phyloP scores from a whole-genome alignment of 2,797 vertebrate species.

The Aldrovandia affinis region DNA sequence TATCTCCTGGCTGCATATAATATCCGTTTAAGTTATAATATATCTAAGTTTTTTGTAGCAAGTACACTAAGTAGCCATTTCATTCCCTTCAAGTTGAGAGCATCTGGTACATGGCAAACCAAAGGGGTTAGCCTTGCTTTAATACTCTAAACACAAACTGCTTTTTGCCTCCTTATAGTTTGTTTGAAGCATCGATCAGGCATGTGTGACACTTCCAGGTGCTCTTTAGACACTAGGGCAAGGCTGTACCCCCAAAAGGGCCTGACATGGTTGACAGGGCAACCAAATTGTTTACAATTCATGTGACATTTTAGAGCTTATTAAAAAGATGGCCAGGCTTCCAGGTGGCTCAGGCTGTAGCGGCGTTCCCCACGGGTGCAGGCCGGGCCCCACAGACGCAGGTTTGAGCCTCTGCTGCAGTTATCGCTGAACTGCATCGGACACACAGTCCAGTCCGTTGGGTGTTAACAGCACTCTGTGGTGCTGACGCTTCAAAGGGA shows the following conservation, averaged over 20 bases:
- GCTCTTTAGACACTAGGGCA: not conserved
- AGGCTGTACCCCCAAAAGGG: not conserved
- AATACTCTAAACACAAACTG: not conserved
- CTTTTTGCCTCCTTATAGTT: not conserved
- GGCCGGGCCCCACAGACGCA: not conserved
- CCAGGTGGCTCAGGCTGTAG: not conserved
- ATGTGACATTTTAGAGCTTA: not conserved
- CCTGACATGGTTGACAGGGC: not conserved
- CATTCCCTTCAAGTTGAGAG: not conserved
- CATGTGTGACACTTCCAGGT: not conserved
- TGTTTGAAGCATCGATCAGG: not conserved
- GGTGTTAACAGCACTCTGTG: no score
- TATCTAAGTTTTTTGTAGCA: no score
- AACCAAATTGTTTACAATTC: not conserved
- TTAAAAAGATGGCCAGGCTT: not conserved
- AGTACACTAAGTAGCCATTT: not conserved
- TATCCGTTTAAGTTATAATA: no score
- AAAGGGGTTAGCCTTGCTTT: not conserved
- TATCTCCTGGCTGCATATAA: not conserved
- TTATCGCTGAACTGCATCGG: not conserved
- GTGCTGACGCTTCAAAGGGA: not conserved
- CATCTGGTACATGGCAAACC: not conserved
- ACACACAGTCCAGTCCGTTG: not conserved
- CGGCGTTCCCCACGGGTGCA: not conserved
- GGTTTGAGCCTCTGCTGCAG: not conserved